phyloP scores from a whole-genome alignment of 2,113 vertebrate species.

The Antechinus flavipes region DNA sequence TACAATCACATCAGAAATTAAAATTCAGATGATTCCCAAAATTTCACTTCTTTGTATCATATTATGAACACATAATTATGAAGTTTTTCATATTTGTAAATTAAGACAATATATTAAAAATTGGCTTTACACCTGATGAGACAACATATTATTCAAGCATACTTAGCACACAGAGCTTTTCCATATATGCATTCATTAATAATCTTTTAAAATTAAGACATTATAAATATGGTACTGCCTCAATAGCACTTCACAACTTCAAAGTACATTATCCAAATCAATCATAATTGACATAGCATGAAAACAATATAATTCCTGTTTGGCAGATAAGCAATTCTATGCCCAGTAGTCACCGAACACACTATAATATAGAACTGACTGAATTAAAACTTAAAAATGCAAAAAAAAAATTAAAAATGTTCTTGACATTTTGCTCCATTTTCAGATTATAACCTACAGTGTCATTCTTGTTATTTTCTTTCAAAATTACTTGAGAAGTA shows the following conservation, averaged over 20 bases:
- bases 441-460: neutral
- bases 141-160: neutral
- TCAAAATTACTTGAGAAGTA: neutral
- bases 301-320: constrained; percentile 26
- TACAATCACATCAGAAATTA: neutral
- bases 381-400: neutral
- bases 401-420: neutral
- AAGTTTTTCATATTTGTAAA: constrained; percentile 4
- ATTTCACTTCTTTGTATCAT: neutral
- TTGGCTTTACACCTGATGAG: neutral
- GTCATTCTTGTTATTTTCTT: constrained; percentile 14
- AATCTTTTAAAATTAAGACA: constrained; percentile 38
- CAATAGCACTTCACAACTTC: neutral
- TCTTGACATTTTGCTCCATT: constrained; percentile 2
- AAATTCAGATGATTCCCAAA: neutral
- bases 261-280: constrained; percentile 41
- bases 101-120: constrained; percentile 15
- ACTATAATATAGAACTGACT: neutral
- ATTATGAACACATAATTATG: neutral
- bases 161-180: neutral
- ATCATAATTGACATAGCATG: neutral
- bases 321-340: constrained; percentile 21
- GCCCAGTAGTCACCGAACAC: neutral
- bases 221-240: neutral
- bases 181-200: neutral